Conservation (phyloP, 1,140 invertebrate genomes). For the Meloidogyne exigua region DNA sequence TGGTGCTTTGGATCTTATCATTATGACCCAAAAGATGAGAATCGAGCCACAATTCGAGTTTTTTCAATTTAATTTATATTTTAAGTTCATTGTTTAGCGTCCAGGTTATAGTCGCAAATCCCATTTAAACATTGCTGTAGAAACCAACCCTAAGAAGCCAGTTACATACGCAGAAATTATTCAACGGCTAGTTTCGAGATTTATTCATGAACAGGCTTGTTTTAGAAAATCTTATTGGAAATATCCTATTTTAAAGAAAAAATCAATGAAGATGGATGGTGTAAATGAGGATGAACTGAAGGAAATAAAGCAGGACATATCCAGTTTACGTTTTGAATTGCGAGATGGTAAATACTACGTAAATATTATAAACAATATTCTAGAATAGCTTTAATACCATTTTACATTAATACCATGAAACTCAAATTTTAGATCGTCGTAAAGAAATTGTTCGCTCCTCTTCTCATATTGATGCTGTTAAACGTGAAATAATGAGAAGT, state of each 20-base stretch:
- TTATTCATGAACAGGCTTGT: conserved; percentile 49
- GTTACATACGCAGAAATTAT: conserved; percentile 67
- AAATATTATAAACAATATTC: no score
- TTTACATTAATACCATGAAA: conserved; percentile 64
- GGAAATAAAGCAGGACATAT: conserved; percentile 71
- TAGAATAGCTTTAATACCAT: no score
- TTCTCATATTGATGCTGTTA: conserved; percentile 67
- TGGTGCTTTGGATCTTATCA: conserved; percentile 58
- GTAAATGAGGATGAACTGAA: conserved; percentile 70
- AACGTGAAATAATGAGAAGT: conserved; percentile 66
- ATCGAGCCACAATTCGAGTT: conserved; percentile 58
- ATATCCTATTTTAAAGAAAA: conserved; percentile 45
- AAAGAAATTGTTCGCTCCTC: conserved; percentile 66
- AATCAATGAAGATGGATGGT: conserved; percentile 68
- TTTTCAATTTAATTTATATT: conserved; percentile 2
- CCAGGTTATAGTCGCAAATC: conserved; percentile 58
- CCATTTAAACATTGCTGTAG: conserved; percentile 48
- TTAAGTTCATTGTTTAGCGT: conserved; percentile 36
- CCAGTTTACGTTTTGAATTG: conserved; percentile 67
- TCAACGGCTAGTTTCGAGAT: conserved; percentile 66
- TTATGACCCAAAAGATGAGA: conserved; percentile 48
- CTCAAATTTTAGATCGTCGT: conserved; percentile 68
- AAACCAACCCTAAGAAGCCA: conserved; percentile 43
- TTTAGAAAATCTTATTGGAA: not conserved
- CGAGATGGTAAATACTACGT: not conserved